A percentile compares a stretch with the other conserved stretches of the same genome.
These are phyloP conservation scores for Yponomeuta malinellus DNA, from an alignment of 2,888 invertebrate species.

Conservation along the genomic window DNA sequence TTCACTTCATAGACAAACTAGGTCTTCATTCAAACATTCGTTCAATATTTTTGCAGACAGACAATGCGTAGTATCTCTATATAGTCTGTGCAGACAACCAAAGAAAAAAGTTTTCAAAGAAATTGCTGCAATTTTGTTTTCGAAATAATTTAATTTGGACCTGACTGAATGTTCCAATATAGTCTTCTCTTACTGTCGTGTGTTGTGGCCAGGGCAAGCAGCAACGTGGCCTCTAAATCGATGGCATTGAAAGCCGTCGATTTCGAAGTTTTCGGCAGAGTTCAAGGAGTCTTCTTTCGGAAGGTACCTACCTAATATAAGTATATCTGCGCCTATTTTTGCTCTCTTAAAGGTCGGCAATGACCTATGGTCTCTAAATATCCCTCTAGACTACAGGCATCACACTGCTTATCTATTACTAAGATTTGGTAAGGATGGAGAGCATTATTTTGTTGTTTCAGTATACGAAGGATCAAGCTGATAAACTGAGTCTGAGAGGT, in stretches of 20 bases:
- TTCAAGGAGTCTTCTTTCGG: constrained; percentile 79
- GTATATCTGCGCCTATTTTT: background rate
- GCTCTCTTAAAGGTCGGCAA: background rate
- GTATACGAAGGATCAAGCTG: constrained; percentile 80
- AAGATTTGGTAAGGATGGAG: too few species aligned
- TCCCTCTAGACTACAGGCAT: background rate
- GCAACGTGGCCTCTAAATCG: constrained; percentile 26
- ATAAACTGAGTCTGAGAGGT: constrained; percentile 78
- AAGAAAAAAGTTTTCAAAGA: background rate
- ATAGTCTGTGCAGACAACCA: too few species aligned
- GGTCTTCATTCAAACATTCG: background rate
- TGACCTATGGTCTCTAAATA: background rate
- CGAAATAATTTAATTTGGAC: background rate
- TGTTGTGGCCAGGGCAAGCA: background rate
- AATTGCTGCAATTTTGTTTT: background rate
- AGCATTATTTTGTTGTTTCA: constrained; percentile 36
- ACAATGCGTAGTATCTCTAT: too few species aligned
- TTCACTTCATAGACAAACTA: too few species aligned
- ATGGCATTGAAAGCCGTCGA: constrained; percentile 54
- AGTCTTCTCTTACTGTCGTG: background rate
- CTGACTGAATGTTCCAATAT: background rate
- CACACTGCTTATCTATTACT: background rate
- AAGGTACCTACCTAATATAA: constrained; percentile 54
- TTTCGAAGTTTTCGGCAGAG: constrained; percentile 78
- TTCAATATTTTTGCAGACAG: too few species aligned